Evolutionary conservation across 2,797 vertebrate species (phyloP).

Genomic region (Mus caroli): DNA sequence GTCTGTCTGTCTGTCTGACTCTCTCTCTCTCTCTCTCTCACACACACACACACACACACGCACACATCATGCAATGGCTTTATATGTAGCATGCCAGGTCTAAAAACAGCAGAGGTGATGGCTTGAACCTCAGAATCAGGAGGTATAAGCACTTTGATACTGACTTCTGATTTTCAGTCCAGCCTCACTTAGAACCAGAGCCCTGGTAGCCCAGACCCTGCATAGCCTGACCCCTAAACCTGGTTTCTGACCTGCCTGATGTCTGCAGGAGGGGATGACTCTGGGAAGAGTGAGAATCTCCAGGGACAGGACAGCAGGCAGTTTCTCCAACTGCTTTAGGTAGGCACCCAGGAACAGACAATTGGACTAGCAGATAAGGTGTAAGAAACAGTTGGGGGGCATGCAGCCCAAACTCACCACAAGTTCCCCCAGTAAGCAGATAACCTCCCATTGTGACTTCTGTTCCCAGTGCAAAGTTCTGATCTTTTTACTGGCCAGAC

Average conservation of each 20-base stretch:
- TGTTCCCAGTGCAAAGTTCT: not conserved
- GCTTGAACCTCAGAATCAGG: accelerated
- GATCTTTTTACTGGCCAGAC: not conserved
- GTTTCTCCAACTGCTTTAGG: not conserved
- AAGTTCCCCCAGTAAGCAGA: not conserved
- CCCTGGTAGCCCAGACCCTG: accelerated
- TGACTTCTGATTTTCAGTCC: not conserved
- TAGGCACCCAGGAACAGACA: not conserved
- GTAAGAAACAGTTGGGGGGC: not conserved
- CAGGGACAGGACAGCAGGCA: not conserved
- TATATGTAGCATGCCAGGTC: not conserved
- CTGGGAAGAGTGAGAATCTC: not conserved
- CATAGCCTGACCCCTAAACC: not conserved
- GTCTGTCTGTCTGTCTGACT: not conserved
- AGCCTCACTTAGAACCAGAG: not conserved
- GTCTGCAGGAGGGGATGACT: accelerated
- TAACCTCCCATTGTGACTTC: not conserved
- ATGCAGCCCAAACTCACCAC: not conserved
- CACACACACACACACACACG: not conserved
- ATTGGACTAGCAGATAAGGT: not conserved
- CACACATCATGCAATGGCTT: not conserved
- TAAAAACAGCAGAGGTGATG: not conserved
- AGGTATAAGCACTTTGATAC: accelerated
- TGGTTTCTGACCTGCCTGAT: not conserved
- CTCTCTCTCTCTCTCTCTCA: not conserved